Base-by-base conservation (phyloP, 1,140 invertebrate genomes). In the Mylabris phalerata region DNA sequence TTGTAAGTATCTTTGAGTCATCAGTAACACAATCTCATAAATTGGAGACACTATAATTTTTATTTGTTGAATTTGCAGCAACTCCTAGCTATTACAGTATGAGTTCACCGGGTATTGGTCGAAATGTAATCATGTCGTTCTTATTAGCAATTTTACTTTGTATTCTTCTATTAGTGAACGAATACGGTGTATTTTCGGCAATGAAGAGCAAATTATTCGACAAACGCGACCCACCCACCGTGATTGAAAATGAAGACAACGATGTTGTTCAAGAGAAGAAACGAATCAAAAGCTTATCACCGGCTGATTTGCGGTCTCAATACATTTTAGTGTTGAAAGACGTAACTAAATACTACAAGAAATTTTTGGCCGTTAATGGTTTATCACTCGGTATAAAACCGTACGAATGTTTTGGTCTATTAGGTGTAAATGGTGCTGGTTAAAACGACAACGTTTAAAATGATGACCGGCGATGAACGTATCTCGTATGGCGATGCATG, bases 361-460 rank as follows among this genome's bases (percentile, higher is more conserved):
- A 79, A 3, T 76, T 88, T 48, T 69, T 81, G 11, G 89, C 89
- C 4, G 89, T 92, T 0, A 79, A 87, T 63, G 80, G 85, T 64
- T 70, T 92, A 0, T 85, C 81, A 67, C 80, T 92, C 56, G 80
- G 73, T 42, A 71, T 77, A 7, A 76, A 78, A 11, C 59, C 70
- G 42, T 67, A 68, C 68, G 88, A 95, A 77, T 95, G 92, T 68
- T 96, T 96, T 73, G 93, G 93, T 2, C 75, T 97, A 43, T 77
- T 97, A 13, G 93, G 93, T 7, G 82, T 90, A 3, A 93, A 93
- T 74, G 90, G 90, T 11, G 67, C 69, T 44, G 78, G 79, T 59
- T n/a, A 88, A 92, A 76, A 92, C 90, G 3, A 88, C 88, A 2
- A 90, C 88, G 1, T 94, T 94, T 67, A 87, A 88, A 73, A 92